These are phyloP conservation scores for Tragelaphus strepsiceros DNA, from an alignment of 2,113 vertebrate genomes.

Conservation along the genomic window DNA sequence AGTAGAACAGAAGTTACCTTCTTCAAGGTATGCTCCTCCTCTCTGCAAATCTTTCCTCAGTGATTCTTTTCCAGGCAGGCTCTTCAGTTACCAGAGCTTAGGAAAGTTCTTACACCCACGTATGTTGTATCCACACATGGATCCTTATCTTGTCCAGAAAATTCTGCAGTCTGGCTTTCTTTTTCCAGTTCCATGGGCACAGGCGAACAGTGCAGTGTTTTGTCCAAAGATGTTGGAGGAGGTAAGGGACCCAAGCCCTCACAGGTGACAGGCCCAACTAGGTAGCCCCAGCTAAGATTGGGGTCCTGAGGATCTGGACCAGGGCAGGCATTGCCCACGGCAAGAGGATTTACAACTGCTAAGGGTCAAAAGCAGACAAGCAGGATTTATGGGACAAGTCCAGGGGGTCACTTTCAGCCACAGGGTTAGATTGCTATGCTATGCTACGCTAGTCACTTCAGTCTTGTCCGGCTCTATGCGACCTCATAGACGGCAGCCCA, in stretches of 20 bases:
- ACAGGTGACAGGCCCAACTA: background rate
- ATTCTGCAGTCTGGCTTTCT: background rate
- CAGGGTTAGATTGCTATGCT: background rate
- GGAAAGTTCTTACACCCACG: background rate
- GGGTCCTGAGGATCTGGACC: background rate
- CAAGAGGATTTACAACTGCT: background rate
- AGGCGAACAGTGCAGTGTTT: background rate
- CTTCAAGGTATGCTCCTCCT: background rate
- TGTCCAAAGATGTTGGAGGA: background rate
- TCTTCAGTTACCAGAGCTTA: background rate
- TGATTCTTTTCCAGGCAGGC: background rate
- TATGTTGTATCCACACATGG: background rate
- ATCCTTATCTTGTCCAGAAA: background rate
- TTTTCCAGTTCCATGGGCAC: background rate
- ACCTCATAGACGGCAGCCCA: too few relatives aligned
- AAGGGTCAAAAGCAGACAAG: background rate
- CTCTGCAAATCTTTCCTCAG: background rate
- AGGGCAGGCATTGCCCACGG: background rate
- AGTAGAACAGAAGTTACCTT: background rate
- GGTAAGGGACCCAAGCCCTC: background rate
- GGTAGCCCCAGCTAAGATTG: background rate
- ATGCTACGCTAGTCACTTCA: too few relatives aligned
- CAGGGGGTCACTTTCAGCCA: background rate
- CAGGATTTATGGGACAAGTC: background rate
- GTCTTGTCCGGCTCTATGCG: too few relatives aligned